Evolutionary conservation across 37 sponge, comb jelly and placozoan genomes (phyloP).

Genomic region (Ephydatia muelleri): DNA sequence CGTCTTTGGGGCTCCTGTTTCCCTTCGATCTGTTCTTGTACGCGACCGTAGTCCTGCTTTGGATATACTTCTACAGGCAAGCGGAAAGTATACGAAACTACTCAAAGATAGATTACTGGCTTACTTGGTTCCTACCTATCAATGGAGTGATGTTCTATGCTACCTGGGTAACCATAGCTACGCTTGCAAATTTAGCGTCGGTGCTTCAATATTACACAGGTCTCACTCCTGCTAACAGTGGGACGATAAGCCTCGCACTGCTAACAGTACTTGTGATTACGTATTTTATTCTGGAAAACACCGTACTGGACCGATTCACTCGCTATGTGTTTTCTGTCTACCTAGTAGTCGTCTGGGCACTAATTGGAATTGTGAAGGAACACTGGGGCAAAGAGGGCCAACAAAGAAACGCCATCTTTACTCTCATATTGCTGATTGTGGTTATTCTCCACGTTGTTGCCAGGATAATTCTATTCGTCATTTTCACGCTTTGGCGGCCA

Average conservation of each 20-base stretch:
- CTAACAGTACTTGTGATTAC: neutral
- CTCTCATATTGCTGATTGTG: neutral
- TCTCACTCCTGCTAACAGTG: neutral
- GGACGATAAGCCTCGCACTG: neutral
- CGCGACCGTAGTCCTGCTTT: neutral
- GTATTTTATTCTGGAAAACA: constrained; percentile 9
- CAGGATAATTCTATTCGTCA: no score
- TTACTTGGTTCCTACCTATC: constrained; percentile 5
- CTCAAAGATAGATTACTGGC: neutral
- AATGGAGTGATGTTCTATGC: constrained; percentile 30
- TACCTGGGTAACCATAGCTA: constrained; percentile 17
- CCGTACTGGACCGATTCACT: neutral
- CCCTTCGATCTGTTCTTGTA: neutral
- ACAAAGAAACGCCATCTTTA: neutral
- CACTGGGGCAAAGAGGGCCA: neutral
- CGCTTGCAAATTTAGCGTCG: constrained; percentile 17
- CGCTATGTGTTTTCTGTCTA: neutral
- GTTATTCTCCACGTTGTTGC: no score
- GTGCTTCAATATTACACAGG: constrained; percentile 20
- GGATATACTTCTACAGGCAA: neutral
- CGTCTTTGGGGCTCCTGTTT: constrained; percentile 25
- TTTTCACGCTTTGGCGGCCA: no score
- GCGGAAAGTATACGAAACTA: neutral
- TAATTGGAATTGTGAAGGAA: neutral
- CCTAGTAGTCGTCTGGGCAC: constrained; percentile 6